Evolutionary conservation across 1,140 invertebrate species (phyloP).

Genomic region (Hyphantria cunea): DNA sequence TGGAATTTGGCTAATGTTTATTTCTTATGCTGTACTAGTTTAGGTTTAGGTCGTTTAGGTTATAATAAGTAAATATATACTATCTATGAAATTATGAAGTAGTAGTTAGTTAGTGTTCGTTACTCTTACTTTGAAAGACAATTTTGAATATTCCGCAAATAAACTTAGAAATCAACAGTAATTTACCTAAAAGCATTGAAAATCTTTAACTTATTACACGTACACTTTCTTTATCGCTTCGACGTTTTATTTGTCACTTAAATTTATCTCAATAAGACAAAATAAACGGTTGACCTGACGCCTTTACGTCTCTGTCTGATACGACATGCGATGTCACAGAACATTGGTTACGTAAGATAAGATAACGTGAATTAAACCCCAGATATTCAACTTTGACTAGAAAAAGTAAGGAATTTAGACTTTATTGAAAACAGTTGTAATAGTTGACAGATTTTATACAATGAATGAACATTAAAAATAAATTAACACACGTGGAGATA

Average conservation of each 20-base stretch:
- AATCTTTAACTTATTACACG: background rate
- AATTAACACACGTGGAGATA: too few species aligned
- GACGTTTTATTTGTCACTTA: background rate
- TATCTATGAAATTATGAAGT: too few species aligned
- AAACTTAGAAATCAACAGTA: background rate
- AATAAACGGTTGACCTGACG: slow-evolving; percentile 11
- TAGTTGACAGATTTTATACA: background rate
- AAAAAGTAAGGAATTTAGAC: slow-evolving; percentile 1
- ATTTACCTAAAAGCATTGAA: background rate
- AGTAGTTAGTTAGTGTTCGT: too few species aligned
- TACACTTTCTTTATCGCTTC: background rate
- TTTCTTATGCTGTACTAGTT: too few species aligned
- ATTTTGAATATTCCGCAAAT: background rate
- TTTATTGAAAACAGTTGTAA: background rate
- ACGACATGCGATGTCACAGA: slow-evolving; percentile 21
- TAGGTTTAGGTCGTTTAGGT: too few species aligned
- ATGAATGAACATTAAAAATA: background rate
- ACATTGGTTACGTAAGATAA: slow-evolving; percentile 5
- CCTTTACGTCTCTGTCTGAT: slow-evolving; percentile 1
- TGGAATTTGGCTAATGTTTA: too few species aligned
- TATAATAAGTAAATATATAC: too few species aligned
- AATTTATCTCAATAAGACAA: slow-evolving; percentile 28
- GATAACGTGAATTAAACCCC: slow-evolving; percentile 26
- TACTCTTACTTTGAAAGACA: too few species aligned
- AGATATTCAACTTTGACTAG: slow-evolving; percentile 22